A percentile compares a stretch with the other conserved stretches of the same genome.
These are phyloP conservation scores for Epinephelus moara DNA, from an alignment of 2,113 vertebrate species.

Conservation along the genomic window DNA sequence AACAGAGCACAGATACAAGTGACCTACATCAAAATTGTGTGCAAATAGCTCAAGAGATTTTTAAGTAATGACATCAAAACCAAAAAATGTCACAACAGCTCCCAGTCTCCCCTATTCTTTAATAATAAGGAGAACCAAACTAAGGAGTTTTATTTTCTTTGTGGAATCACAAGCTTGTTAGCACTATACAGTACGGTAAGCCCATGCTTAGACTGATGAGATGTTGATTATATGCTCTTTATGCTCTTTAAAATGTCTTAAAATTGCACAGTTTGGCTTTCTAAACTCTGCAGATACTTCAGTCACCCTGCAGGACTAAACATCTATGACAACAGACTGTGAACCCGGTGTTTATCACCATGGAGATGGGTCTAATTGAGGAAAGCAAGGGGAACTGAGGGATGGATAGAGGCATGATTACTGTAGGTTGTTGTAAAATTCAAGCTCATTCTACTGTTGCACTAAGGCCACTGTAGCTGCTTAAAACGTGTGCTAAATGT, in stretches of 20 bases:
- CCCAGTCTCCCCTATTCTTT: not conserved
- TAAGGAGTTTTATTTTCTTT: not conserved
- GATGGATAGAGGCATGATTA: not conserved
- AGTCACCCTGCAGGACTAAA: not conserved
- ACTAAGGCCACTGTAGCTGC: not conserved
- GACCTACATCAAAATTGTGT: too few relatives aligned
- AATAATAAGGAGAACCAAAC: not conserved
- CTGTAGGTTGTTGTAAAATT: not conserved
- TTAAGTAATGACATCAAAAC: too few relatives aligned
- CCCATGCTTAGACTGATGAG: not conserved
- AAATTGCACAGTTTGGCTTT: not conserved
- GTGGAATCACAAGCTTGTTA: not conserved
- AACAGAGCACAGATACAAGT: too few relatives aligned
- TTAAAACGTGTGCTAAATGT: not conserved
- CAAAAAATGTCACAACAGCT: too few relatives aligned
- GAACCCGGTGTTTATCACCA: constrained; percentile 54
- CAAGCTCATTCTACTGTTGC: constrained; percentile 3
- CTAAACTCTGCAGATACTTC: not conserved
- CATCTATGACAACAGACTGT: constrained; percentile 31
- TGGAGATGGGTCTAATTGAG: constrained; percentile 45
- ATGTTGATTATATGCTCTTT: constrained; percentile 12
- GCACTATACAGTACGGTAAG: not conserved
- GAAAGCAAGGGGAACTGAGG: not conserved
- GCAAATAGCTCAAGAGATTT: too few relatives aligned
- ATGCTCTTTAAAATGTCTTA: not conserved